Percentiles rank a stretch among this genome's conserved stretches.
Evolutionary conservation across 2,888 invertebrate species (phyloP).

Genomic region (Gymnoscelis rufifasciata): DNA sequence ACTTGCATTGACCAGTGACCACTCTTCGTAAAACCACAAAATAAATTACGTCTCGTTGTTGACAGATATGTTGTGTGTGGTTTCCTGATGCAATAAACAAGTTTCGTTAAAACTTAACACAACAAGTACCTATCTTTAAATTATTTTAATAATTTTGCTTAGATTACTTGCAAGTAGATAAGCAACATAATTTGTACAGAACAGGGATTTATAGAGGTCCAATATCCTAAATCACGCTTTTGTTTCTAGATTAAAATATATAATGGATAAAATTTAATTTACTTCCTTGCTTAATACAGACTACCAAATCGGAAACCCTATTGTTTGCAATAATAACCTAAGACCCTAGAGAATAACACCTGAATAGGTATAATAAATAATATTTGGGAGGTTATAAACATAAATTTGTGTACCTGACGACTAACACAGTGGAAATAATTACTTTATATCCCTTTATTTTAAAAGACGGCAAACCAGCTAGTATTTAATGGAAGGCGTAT

Average conservation of each 20-base stretch:
- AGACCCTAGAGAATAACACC: constrained; percentile 34
- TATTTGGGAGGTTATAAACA: constrained; percentile 33
- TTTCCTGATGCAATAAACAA: constrained; percentile 24
- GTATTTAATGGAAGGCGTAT: no score
- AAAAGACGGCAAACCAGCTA: no score
- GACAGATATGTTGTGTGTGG: constrained; percentile 8
- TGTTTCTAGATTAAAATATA: background rate
- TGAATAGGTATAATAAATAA: constrained; percentile 27
- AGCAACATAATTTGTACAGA: no score
- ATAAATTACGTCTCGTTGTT: background rate
- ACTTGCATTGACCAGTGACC: no score
- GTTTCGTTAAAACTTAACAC: no score
- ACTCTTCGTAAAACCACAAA: constrained; percentile 1
- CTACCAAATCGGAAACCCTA: constrained; percentile 9
- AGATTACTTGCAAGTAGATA: no score
- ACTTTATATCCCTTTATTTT: no score
- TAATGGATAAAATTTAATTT: background rate
- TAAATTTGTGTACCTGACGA: no score
- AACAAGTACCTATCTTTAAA: no score
- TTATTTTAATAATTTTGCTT: no score
- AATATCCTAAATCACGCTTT: constrained; percentile 1
- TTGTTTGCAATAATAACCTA: constrained; percentile 21
- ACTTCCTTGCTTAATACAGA: constrained; percentile 4
- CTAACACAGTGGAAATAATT: no score
- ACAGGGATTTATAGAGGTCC: no score